Evolutionary conservation across 2,888 invertebrate species (phyloP), one percentile per base, ranked within the genome.

Genomic region (Trissonchulus latispiculum): DNA sequence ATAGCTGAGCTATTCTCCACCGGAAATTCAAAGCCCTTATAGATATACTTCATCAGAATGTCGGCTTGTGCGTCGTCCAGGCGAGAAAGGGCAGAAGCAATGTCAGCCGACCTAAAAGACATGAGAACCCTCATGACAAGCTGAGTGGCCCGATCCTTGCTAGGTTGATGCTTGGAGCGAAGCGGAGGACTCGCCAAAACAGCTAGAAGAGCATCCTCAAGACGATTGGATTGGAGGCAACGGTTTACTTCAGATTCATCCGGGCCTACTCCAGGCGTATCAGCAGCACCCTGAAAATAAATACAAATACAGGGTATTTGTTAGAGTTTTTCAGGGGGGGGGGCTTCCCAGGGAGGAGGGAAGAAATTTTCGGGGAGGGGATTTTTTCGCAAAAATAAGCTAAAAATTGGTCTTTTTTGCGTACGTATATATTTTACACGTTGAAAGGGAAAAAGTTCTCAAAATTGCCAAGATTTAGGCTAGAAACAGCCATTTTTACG

Each of bases 11-110:
- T 94, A 62, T 92, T 93, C 84, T 96, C 95, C 0, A 91, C 90
- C n/a, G 84, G 84, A 61, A 76, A 89, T 86, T 96, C 95, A 85
- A 96, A 96, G 1, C 95, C 95, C 84, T 91, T 88, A 84, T 97
- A 97, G 79, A 97, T 92, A 82, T 96, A 97, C 84, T 97, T 97
- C 96, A 97, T 96, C 73, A 97, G 86, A 71, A 92, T 89, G 84
- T 97, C 96, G 74, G 94, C 85, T 78, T 90, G 87, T 82, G 93
- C 91, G 71, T 87, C 86, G 78, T 91, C 90, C 74, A 96, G 85
- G 37, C 89, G 87, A 77, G 89, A 89, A 71, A 96, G 89, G 15
- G 91, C 91, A 79, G 91, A 90, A 83, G 96, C 96, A 80, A 97
- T 95, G 86, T 96, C 95, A 61, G 90, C 90, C 48, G 91, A 89